Percentiles rank a stretch among this genome's conserved stretches.
Conservation (phyloP, 2,888 invertebrate species). For the Steinernema scapterisci region DNA sequence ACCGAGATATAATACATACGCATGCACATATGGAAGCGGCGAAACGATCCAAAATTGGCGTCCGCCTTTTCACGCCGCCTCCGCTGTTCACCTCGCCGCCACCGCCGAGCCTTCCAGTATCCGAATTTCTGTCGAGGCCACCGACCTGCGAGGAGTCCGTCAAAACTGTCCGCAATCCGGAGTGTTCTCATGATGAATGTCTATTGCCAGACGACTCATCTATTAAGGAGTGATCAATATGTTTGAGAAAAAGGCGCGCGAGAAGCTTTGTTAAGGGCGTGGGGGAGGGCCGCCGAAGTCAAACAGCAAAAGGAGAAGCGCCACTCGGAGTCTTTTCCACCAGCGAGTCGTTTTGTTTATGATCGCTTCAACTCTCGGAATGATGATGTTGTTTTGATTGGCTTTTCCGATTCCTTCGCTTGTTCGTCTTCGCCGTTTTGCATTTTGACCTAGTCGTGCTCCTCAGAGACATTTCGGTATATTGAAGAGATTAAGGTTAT, state of each 20-base stretch:
- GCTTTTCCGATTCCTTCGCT: background rate
- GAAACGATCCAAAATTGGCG: background rate
- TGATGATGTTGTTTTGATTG: constrained; percentile 31
- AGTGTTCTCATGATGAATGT: constrained; percentile 16
- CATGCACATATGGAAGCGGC: background rate
- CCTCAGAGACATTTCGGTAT: too few relatives aligned
- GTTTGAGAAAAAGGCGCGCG: constrained; percentile 21
- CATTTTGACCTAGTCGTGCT: constrained; percentile 1
- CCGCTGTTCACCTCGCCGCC: background rate
- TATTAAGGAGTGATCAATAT: constrained; percentile 31
- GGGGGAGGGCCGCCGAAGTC: constrained; percentile 27
- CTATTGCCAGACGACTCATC: constrained; percentile 28
- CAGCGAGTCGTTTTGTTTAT: constrained; percentile 22
- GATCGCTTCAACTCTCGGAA: background rate
- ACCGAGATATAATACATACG: constrained; percentile 1
- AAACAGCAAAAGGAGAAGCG: constrained; percentile 30
- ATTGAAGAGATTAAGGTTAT: too few relatives aligned
- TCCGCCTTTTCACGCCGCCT: background rate
- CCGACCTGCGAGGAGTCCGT: background rate
- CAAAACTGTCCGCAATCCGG: background rate
- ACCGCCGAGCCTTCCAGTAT: background rate
- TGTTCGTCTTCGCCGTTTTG: background rate
- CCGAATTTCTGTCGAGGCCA: background rate
- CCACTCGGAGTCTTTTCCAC: constrained; percentile 1
- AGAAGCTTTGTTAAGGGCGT: constrained; percentile 16